Evolutionary conservation across 2,113 vertebrate genomes (phyloP), one percentile per base, ranked within the genome.

Genomic region (Onychorhynchus coronatus): DNA sequence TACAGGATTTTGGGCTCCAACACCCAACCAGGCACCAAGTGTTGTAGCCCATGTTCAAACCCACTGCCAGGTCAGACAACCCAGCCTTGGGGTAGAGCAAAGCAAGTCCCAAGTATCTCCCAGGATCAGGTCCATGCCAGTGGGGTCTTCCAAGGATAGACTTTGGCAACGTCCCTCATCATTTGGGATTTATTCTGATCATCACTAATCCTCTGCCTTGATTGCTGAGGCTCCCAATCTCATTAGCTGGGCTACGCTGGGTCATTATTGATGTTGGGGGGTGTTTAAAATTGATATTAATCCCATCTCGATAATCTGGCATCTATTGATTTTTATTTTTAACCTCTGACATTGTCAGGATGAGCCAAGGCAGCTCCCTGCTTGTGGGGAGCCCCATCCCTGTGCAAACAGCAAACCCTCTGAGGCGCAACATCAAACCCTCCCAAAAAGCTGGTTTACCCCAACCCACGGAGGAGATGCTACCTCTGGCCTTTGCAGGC

Each of bases 321-420:
- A 66, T 73, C 95, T 96, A 96, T 94, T 98, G 96, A 84, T 95
- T 97, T 97, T 98, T 97, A 97, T 97, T 98, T 98, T 97, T 97
- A 97, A 94, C 96, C 50, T 95, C n/a, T 59, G 65, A 2, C 71
- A 96, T 87, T 73, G 88, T 91, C 79, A 89, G 96, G 91, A 85
- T 1, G 85, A 92, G 93, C 84, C 17, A 14, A 89, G 37, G 80
- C 78, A 62, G 63, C 25, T 84, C 42, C 67, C 63, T 20, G 1
- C 28, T 81, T 19, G 25, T 5, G 1, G 33, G 30, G 8, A 67
- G 9, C 76, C 62, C 83, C 78, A 55, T 25, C 33, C 19, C 74
- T 1, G 24, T 2, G 6, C 6, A 42, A 37, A 25, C 11, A 52
- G 39, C 17, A 55, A 42, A 37, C n/a, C 49, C 59, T 58, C 0